Conservation (phyloP, 2,888 invertebrate species). For the Penaeus monodon region DNA sequence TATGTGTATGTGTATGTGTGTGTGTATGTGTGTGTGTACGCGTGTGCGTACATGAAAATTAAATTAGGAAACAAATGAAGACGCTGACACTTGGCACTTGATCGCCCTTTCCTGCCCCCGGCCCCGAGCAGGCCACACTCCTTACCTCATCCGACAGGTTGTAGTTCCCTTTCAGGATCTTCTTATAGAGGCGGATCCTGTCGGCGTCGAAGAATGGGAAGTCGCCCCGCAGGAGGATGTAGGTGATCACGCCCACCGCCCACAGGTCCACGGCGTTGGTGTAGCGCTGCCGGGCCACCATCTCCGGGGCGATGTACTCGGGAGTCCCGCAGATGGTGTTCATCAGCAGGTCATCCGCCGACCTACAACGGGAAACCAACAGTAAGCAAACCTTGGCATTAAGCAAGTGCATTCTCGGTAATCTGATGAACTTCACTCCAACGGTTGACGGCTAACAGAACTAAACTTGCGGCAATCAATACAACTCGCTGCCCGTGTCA, state of each 20-base stretch:
- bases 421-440: too few relatives aligned
- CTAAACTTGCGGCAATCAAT: too few relatives aligned
- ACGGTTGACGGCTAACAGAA: too few relatives aligned
- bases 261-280: conserved; percentile 54
- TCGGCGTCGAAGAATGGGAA: conserved; percentile 45
- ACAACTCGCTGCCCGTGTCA: too few relatives aligned
- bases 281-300: conserved; percentile 43
- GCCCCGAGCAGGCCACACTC: too few relatives aligned
- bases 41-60: too few relatives aligned
- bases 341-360: conserved; percentile 39
- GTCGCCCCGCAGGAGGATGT: conserved; percentile 42
- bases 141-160: conserved; percentile 43
- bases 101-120: too few relatives aligned
- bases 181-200: conserved; percentile 37
- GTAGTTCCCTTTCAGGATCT: conserved; percentile 36
- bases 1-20: too few relatives aligned
- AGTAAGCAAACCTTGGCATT: neutral
- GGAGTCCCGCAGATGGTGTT: conserved; percentile 45
- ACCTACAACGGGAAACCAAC: conserved; percentile 19
- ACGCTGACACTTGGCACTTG: rapidly evolving
- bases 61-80: neutral
- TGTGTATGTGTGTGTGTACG: too few relatives aligned
- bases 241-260: conserved; percentile 53
- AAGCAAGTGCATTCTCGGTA: too few relatives aligned
- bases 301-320: conserved; percentile 53